Conservation (phyloP, 1,140 invertebrate genomes). For the Trichonephila clavipes region DNA sequence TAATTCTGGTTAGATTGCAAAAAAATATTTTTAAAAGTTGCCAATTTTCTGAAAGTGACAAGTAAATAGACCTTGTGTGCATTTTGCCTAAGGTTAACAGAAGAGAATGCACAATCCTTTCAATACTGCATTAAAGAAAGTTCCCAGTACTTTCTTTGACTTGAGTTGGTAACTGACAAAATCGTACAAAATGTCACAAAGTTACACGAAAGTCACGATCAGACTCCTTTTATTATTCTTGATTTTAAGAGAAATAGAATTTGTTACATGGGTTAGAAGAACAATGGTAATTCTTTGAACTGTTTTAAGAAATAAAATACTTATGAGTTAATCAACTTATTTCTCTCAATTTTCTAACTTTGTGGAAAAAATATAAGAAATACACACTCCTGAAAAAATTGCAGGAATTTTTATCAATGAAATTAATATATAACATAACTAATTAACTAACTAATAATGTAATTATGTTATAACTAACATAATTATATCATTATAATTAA, state of each 20-base stretch:
- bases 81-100: neutral
- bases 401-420: too few relatives aligned
- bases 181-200: neutral
- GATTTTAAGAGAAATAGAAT: neutral
- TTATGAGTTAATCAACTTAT: too few relatives aligned
- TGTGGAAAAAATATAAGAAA: too few relatives aligned
- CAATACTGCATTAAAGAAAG: conserved; percentile 32
- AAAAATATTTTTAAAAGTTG: neutral
- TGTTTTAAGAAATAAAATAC: too few relatives aligned
- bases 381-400: too few relatives aligned
- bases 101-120: conserved; percentile 13
- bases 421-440: too few relatives aligned
- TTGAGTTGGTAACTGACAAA: neutral
- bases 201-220: neutral
- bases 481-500: too few relatives aligned
- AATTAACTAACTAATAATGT: too few relatives aligned
- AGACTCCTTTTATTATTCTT: neutral
- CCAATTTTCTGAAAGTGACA: conserved; percentile 43
- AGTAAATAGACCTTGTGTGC: neutral
- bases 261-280: neutral
- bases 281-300: too few relatives aligned
- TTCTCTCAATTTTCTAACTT: too few relatives aligned
- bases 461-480: too few relatives aligned
- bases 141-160: neutral
- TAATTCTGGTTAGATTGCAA: neutral